Conservation (phyloP, 2,113 vertebrate species). For the Aramus guarauna region DNA sequence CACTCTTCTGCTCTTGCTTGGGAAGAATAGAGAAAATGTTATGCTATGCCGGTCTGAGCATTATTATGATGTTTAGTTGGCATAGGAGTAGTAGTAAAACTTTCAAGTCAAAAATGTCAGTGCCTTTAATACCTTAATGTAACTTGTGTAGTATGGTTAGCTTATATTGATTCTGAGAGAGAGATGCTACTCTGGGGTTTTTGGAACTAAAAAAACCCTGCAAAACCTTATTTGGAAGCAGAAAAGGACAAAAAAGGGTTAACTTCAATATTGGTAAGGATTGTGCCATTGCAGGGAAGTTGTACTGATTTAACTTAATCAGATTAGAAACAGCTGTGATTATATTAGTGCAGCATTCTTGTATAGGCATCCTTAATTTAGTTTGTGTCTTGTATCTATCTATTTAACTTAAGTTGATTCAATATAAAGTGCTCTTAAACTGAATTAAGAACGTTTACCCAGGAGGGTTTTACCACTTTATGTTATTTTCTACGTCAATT, state of each 20-base stretch:
- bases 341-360: conserved; percentile 37
- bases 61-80: not conserved
- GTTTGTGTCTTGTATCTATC: conserved; percentile 23
- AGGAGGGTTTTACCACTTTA: not conserved
- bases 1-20: not conserved
- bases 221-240: not conserved
- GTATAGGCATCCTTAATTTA: conserved; percentile 43
- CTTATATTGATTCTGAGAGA: not conserved
- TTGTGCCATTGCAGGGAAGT: conserved; percentile 9
- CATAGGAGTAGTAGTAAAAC: not conserved
- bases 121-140: not conserved
- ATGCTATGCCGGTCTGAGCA: not conserved
- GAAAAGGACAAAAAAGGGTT: not conserved
- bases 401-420: conserved; percentile 42
- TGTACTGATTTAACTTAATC: conserved; percentile 40
- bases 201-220: not conserved
- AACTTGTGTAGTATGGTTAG: not conserved
- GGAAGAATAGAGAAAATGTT: not conserved
- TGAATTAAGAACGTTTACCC: conserved; percentile 43
- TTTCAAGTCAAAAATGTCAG: not conserved
- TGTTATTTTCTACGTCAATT: conserved; percentile 31
- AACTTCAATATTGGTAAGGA: not conserved
- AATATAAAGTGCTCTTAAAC: conserved; percentile 41
- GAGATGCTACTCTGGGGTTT: not conserved
- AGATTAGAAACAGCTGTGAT: conserved; percentile 50